phyloP scores from a whole-genome alignment of 2,797 vertebrate genomes.

The Danio aesculapii region DNA sequence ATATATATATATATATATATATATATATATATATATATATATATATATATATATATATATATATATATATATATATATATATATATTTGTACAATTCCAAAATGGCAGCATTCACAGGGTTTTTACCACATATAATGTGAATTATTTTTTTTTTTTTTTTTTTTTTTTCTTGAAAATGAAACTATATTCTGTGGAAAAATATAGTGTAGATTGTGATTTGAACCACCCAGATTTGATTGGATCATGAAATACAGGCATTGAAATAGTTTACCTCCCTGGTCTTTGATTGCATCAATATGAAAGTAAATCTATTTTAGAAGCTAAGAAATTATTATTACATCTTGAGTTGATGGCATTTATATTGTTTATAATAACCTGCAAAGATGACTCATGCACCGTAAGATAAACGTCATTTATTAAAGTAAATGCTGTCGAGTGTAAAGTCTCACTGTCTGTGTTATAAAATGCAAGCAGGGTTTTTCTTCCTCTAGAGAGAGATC shows the following conservation, averaged over 20 bases:
- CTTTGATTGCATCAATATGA: neutral
- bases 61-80: too few relatives aligned
- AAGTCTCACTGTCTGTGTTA: neutral
- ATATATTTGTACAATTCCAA: neutral
- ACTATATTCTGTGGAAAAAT: neutral
- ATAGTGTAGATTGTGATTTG: neutral
- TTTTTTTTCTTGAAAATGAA: neutral
- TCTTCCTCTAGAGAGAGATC: neutral
- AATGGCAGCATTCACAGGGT: neutral
- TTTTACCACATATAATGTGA: neutral
- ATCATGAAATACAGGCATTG: neutral
- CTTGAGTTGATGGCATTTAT: neutral
- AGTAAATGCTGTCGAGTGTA: neutral
- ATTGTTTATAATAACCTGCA: neutral
- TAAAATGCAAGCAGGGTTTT: neutral
- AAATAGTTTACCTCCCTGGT: neutral
- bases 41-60: too few relatives aligned
- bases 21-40: too few relatives aligned
- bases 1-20: too few relatives aligned
- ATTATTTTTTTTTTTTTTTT: neutral
- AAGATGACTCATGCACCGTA: slow-evolving; percentile 1
- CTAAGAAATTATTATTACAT: neutral
- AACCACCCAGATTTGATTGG: neutral
- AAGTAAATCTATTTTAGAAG: neutral
- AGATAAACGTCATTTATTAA: neutral